Conservation (phyloP, 2,797 vertebrate species). For the Rousettus madagascariensis region DNA sequence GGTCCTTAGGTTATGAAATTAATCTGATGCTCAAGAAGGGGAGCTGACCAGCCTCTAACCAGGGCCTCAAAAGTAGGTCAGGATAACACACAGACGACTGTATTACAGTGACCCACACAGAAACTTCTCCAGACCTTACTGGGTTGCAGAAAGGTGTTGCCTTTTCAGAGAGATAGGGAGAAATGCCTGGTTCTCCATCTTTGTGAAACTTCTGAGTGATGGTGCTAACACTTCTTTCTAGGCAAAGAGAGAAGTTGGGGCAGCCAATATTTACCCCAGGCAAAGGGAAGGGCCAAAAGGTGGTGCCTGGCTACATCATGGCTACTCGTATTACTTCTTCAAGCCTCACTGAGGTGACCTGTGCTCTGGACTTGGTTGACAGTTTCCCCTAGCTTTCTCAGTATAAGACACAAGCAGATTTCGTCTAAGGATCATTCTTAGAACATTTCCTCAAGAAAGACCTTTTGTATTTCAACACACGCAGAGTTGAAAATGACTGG, state of each 20-base stretch:
- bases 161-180: neutral
- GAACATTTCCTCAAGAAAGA: neutral
- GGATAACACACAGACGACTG: neutral
- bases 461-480: neutral
- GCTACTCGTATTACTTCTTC: neutral
- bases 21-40: neutral
- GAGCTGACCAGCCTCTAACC: neutral
- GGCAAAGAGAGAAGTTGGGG: neutral
- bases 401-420: neutral
- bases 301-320: rapidly evolving
- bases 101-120: neutral
- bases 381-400: neutral
- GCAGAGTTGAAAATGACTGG: conserved; percentile 8
- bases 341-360: neutral
- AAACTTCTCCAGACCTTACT: neutral
- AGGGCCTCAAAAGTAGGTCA: neutral
- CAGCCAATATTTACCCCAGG: neutral
- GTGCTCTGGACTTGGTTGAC: neutral
- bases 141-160: neutral
- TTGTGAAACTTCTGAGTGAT: neutral
- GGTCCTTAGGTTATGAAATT: neutral
- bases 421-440: neutral
- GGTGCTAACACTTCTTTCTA: neutral
- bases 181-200: neutral
- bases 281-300: neutral